Conservation (phyloP, 2,797 vertebrate species). For the Enteromius anoplus region DNA sequence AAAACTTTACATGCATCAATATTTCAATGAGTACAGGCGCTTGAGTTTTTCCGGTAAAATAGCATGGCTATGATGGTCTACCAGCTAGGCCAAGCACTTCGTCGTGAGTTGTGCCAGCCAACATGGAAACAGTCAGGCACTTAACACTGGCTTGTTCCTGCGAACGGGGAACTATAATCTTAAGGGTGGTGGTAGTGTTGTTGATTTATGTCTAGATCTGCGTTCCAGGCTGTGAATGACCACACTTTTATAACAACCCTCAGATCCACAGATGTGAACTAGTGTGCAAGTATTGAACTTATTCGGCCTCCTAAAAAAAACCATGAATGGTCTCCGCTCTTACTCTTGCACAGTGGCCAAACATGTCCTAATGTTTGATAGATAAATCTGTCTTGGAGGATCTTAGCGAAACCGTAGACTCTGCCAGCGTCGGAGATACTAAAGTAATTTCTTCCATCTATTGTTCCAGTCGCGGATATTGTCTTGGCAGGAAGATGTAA, state of each 20-base stretch:
- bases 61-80: not conserved
- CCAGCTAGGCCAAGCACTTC: not conserved
- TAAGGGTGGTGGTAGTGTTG: not conserved
- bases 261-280: not conserved
- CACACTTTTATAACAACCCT: conserved; percentile 29
- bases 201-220: conserved; percentile 8
- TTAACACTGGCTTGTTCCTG: conserved; percentile 12
- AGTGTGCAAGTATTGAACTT: not conserved
- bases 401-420: conserved; percentile 9
- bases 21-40: not conserved
- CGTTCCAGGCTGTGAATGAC: conserved; percentile 25
- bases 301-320: conserved; percentile 2
- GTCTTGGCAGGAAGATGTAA: conserved; percentile 41
- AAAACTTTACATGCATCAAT: not conserved
- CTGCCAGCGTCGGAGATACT: conserved; percentile 29
- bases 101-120: not conserved
- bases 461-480: conserved; percentile 51
- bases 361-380: conserved; percentile 27
- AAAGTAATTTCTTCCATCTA: conserved; percentile 52
- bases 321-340: not conserved
- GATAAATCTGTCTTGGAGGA: conserved; percentile 32
- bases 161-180: not conserved
- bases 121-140: not conserved
- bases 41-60: not conserved
- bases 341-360: conserved; percentile 20